These are phyloP conservation scores for Echeneis naucrates DNA, from an alignment of 2,797 vertebrate genomes.

Conservation along the genomic window DNA sequence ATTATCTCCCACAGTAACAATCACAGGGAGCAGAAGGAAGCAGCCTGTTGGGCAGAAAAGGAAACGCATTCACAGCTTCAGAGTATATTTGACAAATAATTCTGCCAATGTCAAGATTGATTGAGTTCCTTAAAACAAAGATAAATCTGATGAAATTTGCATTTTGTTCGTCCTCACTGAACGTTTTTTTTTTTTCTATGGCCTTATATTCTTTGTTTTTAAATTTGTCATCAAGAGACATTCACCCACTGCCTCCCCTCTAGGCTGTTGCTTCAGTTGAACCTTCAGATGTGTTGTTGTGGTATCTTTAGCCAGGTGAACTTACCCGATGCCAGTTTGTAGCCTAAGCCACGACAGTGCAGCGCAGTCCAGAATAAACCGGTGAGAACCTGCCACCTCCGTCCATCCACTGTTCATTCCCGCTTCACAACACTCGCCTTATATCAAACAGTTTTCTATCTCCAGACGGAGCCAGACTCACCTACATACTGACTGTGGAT, in stretches of 20 bases:
- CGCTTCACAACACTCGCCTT: slow-evolving; percentile 49
- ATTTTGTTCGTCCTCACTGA: neutral
- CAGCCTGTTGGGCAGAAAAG: neutral
- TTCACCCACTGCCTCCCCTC: neutral
- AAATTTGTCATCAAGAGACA: neutral
- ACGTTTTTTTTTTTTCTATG: neutral
- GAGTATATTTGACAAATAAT: neutral
- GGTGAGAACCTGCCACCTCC: slow-evolving; percentile 8
- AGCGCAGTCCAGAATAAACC: slow-evolving; percentile 11
- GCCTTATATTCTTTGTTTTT: neutral
- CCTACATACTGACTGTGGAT: slow-evolving; percentile 33
- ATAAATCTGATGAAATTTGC: neutral
- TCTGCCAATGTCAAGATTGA: slow-evolving; percentile 21
- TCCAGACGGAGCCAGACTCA: slow-evolving; percentile 23
- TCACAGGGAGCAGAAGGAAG: neutral
- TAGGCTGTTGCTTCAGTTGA: slow-evolving; percentile 8
- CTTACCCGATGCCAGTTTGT: slow-evolving; percentile 61
- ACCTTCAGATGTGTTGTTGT: neutral
- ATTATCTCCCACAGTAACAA: slow-evolving; percentile 33
- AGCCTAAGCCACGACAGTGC: slow-evolving; percentile 30
- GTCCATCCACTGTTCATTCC: slow-evolving; percentile 12
- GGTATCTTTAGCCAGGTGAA: slow-evolving; percentile 30
- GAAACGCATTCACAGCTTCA: slow-evolving; percentile 17
- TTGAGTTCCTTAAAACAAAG: slow-evolving; percentile 33
- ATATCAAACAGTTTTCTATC: slow-evolving; percentile 48